phyloP scores from a whole-genome alignment of 2,888 invertebrate species.

The Chaitophorus viminalis region DNA sequence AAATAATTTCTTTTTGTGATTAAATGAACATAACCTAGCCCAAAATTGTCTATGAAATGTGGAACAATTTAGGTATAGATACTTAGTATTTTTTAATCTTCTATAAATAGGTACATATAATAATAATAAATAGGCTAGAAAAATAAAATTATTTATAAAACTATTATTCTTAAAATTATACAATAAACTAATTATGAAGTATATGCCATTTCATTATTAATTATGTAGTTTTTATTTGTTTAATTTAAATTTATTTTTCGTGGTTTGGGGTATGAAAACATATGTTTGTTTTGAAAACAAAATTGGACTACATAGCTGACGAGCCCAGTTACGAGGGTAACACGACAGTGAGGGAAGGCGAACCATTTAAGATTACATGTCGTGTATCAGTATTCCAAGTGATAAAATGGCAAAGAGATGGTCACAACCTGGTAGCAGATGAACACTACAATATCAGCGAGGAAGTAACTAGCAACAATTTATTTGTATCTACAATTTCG shows the following conservation, averaged over 20 bases:
- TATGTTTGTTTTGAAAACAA: conserved; percentile 44
- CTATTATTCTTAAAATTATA: not conserved
- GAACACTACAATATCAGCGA: conserved; percentile 49
- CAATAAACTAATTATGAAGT: not conserved
- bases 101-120: not conserved
- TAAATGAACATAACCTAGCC: no score
- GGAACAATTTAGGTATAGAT: not conserved
- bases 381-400: conserved; percentile 64
- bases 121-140: no score
- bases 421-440: conserved; percentile 20
- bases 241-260: conserved; percentile 37
- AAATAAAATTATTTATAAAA: no score
- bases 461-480: conserved; percentile 29
- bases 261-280: conserved; percentile 44
- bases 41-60: not conserved
- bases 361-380: conserved; percentile 65
- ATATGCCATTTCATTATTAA: not conserved
- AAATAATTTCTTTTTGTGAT: no score
- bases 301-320: conserved; percentile 56
- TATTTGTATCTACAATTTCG: conserved; percentile 62
- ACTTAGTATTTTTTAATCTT: not conserved
- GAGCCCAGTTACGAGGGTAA: conserved; percentile 64
- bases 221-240: conserved; percentile 23
- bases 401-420: conserved; percentile 65
- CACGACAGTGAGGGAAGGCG: conserved; percentile 64